These are phyloP conservation scores for Zeus faber DNA, from an alignment of 2,113 vertebrate species.

Conservation along the genomic window DNA sequence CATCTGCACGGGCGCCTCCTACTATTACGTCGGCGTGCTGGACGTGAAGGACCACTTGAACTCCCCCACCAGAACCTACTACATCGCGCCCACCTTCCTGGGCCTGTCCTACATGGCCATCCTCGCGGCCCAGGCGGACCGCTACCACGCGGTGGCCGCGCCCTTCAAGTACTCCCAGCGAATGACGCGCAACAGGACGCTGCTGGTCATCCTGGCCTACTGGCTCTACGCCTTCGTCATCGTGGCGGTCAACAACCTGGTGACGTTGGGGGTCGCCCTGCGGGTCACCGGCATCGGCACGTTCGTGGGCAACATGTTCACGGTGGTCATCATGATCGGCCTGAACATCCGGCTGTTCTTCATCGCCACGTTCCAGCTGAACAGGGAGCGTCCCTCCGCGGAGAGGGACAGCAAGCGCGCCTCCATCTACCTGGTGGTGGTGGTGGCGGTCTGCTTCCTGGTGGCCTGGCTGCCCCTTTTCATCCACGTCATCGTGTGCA, in stretches of 20 bases:
- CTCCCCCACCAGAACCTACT: constrained; percentile 65
- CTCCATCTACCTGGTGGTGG: constrained; percentile 69
- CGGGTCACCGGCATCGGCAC: constrained; percentile 56
- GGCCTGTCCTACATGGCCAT: constrained; percentile 77
- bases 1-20: constrained; percentile 72
- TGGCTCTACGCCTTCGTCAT: constrained; percentile 74
- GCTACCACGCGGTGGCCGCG: constrained; percentile 68
- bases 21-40: constrained; percentile 71
- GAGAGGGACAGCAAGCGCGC: constrained; percentile 70
- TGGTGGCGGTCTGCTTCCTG: constrained; percentile 71
- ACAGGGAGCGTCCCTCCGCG: constrained; percentile 54
- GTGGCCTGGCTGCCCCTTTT: constrained; percentile 71
- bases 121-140: constrained; percentile 75
- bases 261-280: constrained; percentile 44
- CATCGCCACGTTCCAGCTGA: constrained; percentile 71
- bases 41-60: constrained; percentile 61
- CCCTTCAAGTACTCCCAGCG: constrained; percentile 70
- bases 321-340: constrained; percentile 72
- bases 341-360: constrained; percentile 70
- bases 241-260: constrained; percentile 59
- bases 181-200: constrained; percentile 64
- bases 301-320: constrained; percentile 65
- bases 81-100: constrained; percentile 70
- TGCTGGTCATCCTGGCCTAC: constrained; percentile 61
- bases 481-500: constrained; percentile 53